Conservation (phyloP, 1,140 invertebrate genomes). For the Steinernema khuongi region DNA sequence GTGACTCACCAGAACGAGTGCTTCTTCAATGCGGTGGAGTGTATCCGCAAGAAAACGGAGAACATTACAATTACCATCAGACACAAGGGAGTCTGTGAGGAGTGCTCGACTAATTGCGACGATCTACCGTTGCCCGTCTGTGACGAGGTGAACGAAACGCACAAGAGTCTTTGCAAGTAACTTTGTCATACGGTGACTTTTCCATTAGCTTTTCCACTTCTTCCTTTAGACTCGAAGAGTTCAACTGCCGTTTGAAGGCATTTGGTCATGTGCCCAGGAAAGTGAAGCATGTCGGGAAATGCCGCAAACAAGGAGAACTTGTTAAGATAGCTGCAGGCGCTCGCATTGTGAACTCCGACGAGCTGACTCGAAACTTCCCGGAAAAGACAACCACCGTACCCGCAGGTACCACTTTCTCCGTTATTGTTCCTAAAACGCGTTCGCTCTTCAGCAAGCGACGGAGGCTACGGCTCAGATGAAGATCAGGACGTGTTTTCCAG, state of each 20-base stretch:
- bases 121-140: not conserved
- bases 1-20: slow-evolving; percentile 21
- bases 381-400: not conserved
- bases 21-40: slow-evolving; percentile 5
- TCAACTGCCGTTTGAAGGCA: not conserved
- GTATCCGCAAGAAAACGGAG: slow-evolving; percentile 9
- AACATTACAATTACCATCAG: not conserved
- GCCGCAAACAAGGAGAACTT: not conserved
- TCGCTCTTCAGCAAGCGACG: not conserved
- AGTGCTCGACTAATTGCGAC: slow-evolving; percentile 16
- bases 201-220: no score
- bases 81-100: slow-evolving; percentile 17
- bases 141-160: slow-evolving; percentile 20
- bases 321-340: not conserved
- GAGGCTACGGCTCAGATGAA: not conserved
- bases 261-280: not conserved
- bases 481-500: not conserved
- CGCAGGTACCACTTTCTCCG: not conserved
- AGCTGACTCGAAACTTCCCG: not conserved
- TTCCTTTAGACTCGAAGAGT: not conserved
- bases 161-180: slow-evolving; percentile 21
- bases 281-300: not conserved
- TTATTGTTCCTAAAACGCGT: not conserved
- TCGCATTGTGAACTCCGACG: not conserved
- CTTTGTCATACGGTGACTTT: slow-evolving; percentile 8